phyloP scores from a whole-genome alignment of 2,797 vertebrate genomes.

The Gallinago stenura region DNA sequence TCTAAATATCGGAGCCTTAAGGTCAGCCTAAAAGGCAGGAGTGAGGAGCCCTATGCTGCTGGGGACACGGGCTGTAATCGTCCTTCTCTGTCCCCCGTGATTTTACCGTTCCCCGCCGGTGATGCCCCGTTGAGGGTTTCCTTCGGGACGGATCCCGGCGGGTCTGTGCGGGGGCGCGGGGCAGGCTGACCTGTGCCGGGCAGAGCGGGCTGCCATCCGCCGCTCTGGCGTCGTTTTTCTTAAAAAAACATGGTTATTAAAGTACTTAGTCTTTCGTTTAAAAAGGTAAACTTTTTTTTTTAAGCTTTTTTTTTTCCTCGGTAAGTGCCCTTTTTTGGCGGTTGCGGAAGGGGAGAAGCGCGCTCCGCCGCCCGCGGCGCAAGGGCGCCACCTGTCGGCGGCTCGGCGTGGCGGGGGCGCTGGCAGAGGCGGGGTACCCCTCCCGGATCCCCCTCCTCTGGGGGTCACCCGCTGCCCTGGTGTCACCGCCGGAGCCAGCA shows the following conservation, averaged over 20 bases:
- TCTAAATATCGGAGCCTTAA: not conserved
- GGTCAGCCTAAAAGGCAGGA: not conserved
- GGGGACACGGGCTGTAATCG: accelerated
- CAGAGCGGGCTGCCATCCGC: not conserved
- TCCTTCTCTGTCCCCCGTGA: accelerated
- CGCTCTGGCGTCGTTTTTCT: not conserved
- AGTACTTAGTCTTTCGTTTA: not conserved
- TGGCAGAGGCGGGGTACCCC: accelerated
- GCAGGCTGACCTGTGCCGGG: not conserved
- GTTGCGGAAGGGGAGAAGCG: too few relatives aligned
- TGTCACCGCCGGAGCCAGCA: not conserved
- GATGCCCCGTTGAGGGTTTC: not conserved
- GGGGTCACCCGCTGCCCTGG: not conserved
- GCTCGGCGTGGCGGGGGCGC: not conserved
- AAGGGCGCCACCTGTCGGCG: not conserved
- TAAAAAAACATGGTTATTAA: too few relatives aligned
- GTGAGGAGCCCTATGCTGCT: not conserved
- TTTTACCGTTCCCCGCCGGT: accelerated
- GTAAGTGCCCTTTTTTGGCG: too few relatives aligned
- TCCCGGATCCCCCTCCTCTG: accelerated
- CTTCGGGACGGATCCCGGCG: not conserved
- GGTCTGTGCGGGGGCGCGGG: too few relatives aligned
- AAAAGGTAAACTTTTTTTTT: not conserved
- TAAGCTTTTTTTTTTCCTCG: not conserved
- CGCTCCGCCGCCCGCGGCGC: not conserved